Evolutionary conservation across 1,140 invertebrate species (phyloP).

Genomic region (Macrobrachium nipponense): DNA sequence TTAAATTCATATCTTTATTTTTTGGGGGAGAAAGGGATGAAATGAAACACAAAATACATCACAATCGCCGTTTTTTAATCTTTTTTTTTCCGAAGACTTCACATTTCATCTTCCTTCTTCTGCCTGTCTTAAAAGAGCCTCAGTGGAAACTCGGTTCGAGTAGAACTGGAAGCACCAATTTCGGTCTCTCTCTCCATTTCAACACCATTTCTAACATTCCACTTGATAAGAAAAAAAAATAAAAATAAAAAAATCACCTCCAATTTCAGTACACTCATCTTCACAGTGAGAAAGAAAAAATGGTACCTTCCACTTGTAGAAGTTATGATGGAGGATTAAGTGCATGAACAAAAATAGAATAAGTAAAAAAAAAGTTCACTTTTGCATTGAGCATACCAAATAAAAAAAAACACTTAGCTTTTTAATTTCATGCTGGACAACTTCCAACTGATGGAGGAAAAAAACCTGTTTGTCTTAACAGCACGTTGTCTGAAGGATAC

Average conservation of each 20-base stretch:
- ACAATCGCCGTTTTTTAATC: conserved; percentile 53
- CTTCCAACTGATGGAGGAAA: too few relatives aligned
- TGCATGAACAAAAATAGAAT: too few relatives aligned
- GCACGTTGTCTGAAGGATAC: background rate
- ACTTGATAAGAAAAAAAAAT: background rate
- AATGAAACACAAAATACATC: conserved; percentile 33
- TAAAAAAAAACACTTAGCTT: too few relatives aligned
- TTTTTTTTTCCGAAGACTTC: conserved; percentile 16
- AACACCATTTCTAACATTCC: conserved; percentile 21
- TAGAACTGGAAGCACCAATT: conserved; percentile 50
- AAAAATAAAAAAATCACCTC: background rate
- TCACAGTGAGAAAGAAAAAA: too few relatives aligned
- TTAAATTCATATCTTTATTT: too few relatives aligned
- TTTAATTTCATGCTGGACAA: too few relatives aligned
- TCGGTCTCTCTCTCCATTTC: background rate
- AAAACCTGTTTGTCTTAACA: too few relatives aligned
- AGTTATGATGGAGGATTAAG: too few relatives aligned
- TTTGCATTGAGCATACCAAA: too few relatives aligned
- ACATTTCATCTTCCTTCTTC: conserved; percentile 41
- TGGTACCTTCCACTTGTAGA: too few relatives aligned
- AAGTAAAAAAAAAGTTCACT: too few relatives aligned
- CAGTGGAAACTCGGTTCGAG: conserved; percentile 28
- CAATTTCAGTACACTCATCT: background rate
- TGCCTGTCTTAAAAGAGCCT: conserved; percentile 23
- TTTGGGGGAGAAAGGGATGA: conserved; percentile 1